Evolutionary conservation across 2,888 invertebrate species (phyloP).

Genomic region (Dynastes maya): DNA sequence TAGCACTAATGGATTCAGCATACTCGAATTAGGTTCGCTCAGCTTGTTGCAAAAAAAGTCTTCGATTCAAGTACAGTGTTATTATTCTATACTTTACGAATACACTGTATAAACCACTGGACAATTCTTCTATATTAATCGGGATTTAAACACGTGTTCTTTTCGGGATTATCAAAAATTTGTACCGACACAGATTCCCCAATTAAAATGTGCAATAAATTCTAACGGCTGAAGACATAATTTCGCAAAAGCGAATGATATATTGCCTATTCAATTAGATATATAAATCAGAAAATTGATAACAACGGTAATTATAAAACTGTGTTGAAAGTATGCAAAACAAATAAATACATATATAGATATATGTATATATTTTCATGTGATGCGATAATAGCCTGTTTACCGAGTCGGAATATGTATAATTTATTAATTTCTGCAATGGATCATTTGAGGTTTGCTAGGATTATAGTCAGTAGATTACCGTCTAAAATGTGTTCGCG

Average conservation of each 20-base stretch:
- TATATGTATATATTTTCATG: neutral
- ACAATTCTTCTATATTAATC: too few species aligned
- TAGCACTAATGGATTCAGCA: too few species aligned
- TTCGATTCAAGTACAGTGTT: too few species aligned
- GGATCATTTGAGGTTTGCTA: constrained; percentile 20
- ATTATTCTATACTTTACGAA: too few species aligned
- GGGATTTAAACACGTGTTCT: too few species aligned
- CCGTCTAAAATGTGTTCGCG: constrained; percentile 9
- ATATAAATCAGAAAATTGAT: neutral
- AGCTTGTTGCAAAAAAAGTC: too few species aligned
- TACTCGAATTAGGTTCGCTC: too few species aligned
- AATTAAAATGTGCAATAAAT: neutral
- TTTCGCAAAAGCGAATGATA: constrained; percentile 7
- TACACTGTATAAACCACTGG: too few species aligned
- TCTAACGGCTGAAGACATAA: neutral
- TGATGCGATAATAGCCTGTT: constrained; percentile 14
- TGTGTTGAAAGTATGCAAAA: constrained; percentile 22
- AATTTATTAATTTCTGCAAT: constrained; percentile 27
- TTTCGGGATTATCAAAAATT: too few species aligned
- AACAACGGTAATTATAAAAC: constrained; percentile 9
- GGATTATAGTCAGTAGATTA: neutral
- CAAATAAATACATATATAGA: neutral
- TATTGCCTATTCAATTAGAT: constrained; percentile 20
- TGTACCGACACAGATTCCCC: too few species aligned
- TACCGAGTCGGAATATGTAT: constrained; percentile 4